Base-by-base conservation (phyloP, 2,888 invertebrate genomes). In the Ischnus inquisitorius region DNA sequence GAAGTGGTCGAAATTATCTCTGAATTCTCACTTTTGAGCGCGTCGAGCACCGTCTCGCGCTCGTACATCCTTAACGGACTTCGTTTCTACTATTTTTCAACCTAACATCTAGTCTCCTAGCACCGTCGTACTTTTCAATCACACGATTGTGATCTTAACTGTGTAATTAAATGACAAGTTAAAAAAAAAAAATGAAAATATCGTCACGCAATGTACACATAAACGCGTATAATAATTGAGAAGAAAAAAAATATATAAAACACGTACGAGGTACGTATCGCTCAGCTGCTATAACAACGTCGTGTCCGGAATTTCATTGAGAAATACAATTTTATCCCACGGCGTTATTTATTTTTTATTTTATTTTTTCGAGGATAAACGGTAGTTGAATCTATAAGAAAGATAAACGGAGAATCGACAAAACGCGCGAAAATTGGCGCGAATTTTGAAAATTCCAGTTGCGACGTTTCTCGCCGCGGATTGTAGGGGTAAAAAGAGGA, bases 81-180 rank as follows among this genome's bases (percentile, higher is more conserved):
- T 87, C 81, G 86, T 90, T 91, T 90, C 84, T 88, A 89, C 86
- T 87, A 87, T 89, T 87, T 88, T 87, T 88, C 72, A 85, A 77
- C 68, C 85, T 92, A 92, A 92, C 85, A 82, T 93, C 93, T 93
- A 93, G 93, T 93, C 93, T 88, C 85, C 87, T 91, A 92, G 90
- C 90, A 91, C 89, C 87, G 87, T 91, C 88, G 88, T 91, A 85
- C 84, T 87, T 85, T 87, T 84, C 87, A 85, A 89, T 89, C 86
- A 87, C 85, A 85, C 62, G 51, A 85, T 57, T 87, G 90, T 89
- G 87, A 89, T 89, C 75, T 28, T 88, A 88, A 88, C 82, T 84
- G 82, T 75, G 82, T 84, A 85, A 84, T 78, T 65, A 51, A 75
- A 34, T 41, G 16, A 78, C 54, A 77, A 39, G 69, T 72, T 39